phyloP scores from a whole-genome alignment of 92 coral and sea anemone species.

The Virgularia gustaviana region DNA sequence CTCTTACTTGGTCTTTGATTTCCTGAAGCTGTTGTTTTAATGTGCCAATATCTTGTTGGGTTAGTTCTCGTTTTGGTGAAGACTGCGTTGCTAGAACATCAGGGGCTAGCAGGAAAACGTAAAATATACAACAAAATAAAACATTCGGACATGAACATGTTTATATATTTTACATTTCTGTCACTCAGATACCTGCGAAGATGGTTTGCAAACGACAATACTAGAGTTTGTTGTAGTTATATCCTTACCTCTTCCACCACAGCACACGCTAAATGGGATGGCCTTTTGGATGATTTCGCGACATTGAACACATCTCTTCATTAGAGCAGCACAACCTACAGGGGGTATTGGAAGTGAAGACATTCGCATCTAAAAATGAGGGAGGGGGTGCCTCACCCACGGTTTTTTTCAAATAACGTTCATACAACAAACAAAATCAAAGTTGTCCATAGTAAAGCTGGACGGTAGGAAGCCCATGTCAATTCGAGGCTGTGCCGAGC shows the following conservation, averaged over 20 bases:
- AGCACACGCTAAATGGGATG: constrained; percentile 86
- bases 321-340: constrained; percentile 71
- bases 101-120: constrained; percentile 59
- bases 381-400: no score
- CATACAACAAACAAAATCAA: no score
- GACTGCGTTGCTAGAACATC: constrained; percentile 57
- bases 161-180: background rate
- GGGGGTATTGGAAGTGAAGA: background rate
- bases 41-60: constrained; percentile 71
- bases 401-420: no score
- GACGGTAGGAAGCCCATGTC: no score
- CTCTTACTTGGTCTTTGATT: constrained; percentile 85
- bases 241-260: constrained; percentile 85
- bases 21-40: constrained; percentile 94
- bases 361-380: no score
- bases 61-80: constrained; percentile 78
- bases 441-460: no score
- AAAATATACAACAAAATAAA: no score
- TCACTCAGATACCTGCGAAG: background rate
- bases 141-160: background rate
- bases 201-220: background rate
- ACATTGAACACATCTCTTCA: constrained; percentile 97
- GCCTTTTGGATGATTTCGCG: constrained; percentile 68
- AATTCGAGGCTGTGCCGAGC: no score
- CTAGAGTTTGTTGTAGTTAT: no score